Evolutionary conservation across 2,113 vertebrate genomes (phyloP), one percentile per base, ranked within the genome.

Genomic region (Notothenia coriiceps): DNA sequence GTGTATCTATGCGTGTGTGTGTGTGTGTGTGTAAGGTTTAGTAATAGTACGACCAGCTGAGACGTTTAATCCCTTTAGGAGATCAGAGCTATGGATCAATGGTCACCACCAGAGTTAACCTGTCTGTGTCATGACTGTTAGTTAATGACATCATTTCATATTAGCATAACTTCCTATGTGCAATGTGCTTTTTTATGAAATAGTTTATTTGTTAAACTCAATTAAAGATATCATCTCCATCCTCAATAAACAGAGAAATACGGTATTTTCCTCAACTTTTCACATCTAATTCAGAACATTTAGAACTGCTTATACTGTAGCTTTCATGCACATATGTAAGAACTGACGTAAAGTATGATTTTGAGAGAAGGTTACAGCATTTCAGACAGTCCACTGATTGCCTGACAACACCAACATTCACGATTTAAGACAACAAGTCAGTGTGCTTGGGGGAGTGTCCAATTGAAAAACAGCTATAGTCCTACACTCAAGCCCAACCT

Each of bases 51-150:
- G 64, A 57, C 46, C 47, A 50, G 18, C 54, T 68, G 72, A 67
- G 83, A 67, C 57, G 40, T 62, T 81, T 50, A 70, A 81, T 75
- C 50, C 64, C 50, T 81, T 55, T 10, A 56, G n/a, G 10, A 71
- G 54, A 76, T 76, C 56, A 33, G 49, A 50, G 15, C 6, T 10
- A 44, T 57, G 57, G 68, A 29, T 65, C 75, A 69, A 46, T 51
- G 50, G 43, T 62, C 56, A 49, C 63, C 57, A 33, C 40, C 0
- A 35, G 47, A 51, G 64, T 56, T 64, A 33, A 33, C 33, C 1
- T 43, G 47, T 49, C 43, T 66, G 54, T 17, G n/a, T 52, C 6
- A 25, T 49, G 22, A 15, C 5, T 7, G 46, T 52, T 52, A 69
- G 51, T 15, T 20, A 44, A 35, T 35, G 18, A 33, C 40, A 47